A percentile compares a stretch with the other conserved stretches of the same genome.
These are phyloP conservation scores for Anguilla rostrata DNA, from an alignment of 2,113 vertebrate species.

Conservation along the genomic window DNA sequence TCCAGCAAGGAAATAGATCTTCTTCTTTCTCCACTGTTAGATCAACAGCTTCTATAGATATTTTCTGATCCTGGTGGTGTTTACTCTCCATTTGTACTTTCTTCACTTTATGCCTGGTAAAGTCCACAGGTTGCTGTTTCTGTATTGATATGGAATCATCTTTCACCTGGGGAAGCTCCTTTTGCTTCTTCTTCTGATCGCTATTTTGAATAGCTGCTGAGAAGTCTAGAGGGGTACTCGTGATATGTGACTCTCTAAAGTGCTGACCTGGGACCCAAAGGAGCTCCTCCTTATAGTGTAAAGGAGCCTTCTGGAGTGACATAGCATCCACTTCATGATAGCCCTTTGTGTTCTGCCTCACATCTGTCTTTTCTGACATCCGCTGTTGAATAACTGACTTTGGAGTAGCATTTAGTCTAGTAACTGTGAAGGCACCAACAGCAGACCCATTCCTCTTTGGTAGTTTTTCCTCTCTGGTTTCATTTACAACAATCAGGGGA, in stretches of 20 bases:
- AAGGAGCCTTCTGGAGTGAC: slow-evolving; percentile 61
- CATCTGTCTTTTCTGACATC: not conserved
- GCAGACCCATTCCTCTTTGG: slow-evolving; percentile 48
- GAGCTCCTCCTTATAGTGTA: slow-evolving; percentile 63
- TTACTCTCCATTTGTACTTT: slow-evolving; percentile 70
- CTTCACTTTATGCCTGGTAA: slow-evolving; percentile 70
- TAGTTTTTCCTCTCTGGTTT: slow-evolving; percentile 40
- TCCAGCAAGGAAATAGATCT: not conserved
- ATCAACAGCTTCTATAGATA: slow-evolving; percentile 63
- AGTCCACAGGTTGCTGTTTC: slow-evolving; percentile 78
- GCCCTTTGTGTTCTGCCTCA: slow-evolving; percentile 40
- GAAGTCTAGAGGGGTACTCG: not conserved
- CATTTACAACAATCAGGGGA: slow-evolving; percentile 47
- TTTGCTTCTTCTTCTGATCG: not conserved
- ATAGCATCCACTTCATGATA: slow-evolving; percentile 51
- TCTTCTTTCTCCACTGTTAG: slow-evolving; percentile 61
- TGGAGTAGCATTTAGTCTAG: slow-evolving; percentile 48
- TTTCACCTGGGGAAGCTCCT: slow-evolving; percentile 18
- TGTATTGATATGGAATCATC: slow-evolving; percentile 60
- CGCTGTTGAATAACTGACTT: slow-evolving; percentile 12
- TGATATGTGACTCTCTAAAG: not conserved
- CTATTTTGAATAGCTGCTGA: not conserved
- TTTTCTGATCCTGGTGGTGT: slow-evolving; percentile 61
- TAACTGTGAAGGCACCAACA: slow-evolving; percentile 44
- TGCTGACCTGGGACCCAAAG: slow-evolving; percentile 68